Evolutionary conservation across 92 coral and sea anemone species (phyloP), one percentile per base, ranked within the genome.

Genomic region (Diadumene lineata): DNA sequence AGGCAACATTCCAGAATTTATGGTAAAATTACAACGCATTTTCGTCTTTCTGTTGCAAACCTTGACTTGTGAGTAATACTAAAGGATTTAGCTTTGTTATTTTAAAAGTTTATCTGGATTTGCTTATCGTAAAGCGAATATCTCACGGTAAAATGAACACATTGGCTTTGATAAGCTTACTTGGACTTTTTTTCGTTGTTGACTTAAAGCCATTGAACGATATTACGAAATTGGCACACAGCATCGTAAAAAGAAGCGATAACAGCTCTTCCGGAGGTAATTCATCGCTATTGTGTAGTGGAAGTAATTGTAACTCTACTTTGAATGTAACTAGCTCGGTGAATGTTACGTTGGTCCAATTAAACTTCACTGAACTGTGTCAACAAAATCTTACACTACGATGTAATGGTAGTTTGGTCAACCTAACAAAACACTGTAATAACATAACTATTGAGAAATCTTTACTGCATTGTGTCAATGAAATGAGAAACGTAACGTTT

Each of bases 341-440:
- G 11, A 78, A 72, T 74, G 65, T 31, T 26, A 63, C 84, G 60
- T 31, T 31, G 30, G 50, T 80, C 29, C 65, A 56, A 26, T 30
- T 91, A 26, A 88, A 91, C 72, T 79, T 88, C 69, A 88, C 97
- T 7, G 76, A 61, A 38, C 56, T 91, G 50, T 87, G 89, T 80
- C 60, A 55, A 19, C 60, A 61, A 7, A 84, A 86, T 33, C n/a
- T 74, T 46, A 76, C 56, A 72, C 19, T 77, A 11, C 31, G 50
- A 24, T 87, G 93, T 56, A 86, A 85, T 72, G 86, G 92, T 10
- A 82, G 87, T 22, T 48, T 60, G 64, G 70, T 90, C 31, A 86
- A 93, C 78, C 73, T 90, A 30, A 90, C 98, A 21, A 51, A 80
- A 56, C 75, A 76, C 55, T 92, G 96, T 62, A 75, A 74, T 31